Conservation (phyloP, 1,140 invertebrate genomes). For the Brachionus asplanchnoidis region DNA sequence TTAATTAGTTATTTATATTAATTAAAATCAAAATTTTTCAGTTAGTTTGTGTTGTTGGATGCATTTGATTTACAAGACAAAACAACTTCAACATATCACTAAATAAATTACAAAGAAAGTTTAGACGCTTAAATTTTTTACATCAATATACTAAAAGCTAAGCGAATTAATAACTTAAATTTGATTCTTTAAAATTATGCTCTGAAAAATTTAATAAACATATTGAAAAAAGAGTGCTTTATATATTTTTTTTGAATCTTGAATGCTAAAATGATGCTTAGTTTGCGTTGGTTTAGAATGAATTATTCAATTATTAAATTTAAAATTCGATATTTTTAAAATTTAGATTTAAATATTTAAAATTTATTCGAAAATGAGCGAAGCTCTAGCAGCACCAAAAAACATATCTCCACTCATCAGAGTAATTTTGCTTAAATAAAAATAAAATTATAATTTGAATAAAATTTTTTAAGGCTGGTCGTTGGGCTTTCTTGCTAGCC, state of each 20-base stretch:
- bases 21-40: neutral
- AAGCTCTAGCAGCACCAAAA: conserved; percentile 36
- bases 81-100: neutral
- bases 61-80: neutral
- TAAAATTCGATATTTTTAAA: neutral
- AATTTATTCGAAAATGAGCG: conserved; percentile 10
- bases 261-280: neutral
- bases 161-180: neutral
- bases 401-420: conserved; percentile 30
- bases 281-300: neutral
- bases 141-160: neutral
- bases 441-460: neutral
- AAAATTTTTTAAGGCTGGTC: conserved; percentile 14
- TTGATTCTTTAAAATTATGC: conserved; percentile 5
- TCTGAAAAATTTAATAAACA: conserved; percentile 21
- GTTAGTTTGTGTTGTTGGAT: no score
- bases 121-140: conserved; percentile 11
- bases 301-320: neutral
- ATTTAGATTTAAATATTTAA: conserved; percentile 15
- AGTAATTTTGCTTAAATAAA: neutral
- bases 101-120: neutral
- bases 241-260: neutral
- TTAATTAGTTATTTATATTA: no score
- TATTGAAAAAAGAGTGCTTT: conserved; percentile 20
- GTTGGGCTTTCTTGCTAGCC: conserved; percentile 13